Base-by-base conservation (phyloP, 1,140 invertebrate species). In the Goniozus legneri region DNA sequence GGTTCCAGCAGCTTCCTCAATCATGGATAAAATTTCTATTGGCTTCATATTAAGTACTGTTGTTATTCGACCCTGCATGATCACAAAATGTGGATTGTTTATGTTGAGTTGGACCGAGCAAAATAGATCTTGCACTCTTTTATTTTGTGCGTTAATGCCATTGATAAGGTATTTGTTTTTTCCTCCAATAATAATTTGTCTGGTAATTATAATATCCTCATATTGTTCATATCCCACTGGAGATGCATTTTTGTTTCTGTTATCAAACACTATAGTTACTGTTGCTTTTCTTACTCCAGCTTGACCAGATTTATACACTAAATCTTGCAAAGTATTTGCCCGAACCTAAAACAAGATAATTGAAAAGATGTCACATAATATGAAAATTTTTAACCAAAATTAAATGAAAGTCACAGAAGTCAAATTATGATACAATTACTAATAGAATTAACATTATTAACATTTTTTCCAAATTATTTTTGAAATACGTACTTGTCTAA, bases 1-100 rank as follows among this genome's bases (percentile, higher is more conserved):
- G 1, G 97, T 98, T n/a, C 97, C 97, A 1, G 95, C 95, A 18
- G 97, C 95, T 79, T 99, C 97, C 78, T 99, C 97, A 46, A 99
- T 88, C 95, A 99, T 98, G 0, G 92, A 91, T 22, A 99, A 77
- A 68, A 98, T 97, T 87, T 99, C 96, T 47, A 84, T 82, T 12
- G 97, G 94, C 67, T 98, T 99, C 96, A 99, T 99, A 69, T 97
- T 99, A 2, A 99, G 79, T 1, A 99, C 97, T 82, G 99, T 99
- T 1, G 96, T 98, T 42, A 99, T 97, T 61, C 95, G 84, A 7
- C 97, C 97, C 81, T 99, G 97, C 97, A 99, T 99, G 58, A 99
- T 99, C 3, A 99, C 82, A 71, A 98, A 99, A 73, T 99, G 96
- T 3, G 97, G 97, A 80, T 99, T 99, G 73, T 99, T 99, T 0